Percentiles rank a stretch among this genome's conserved stretches.
phyloP scores from a whole-genome alignment of 2,888 invertebrate genomes.

The Tethea ocularis region DNA sequence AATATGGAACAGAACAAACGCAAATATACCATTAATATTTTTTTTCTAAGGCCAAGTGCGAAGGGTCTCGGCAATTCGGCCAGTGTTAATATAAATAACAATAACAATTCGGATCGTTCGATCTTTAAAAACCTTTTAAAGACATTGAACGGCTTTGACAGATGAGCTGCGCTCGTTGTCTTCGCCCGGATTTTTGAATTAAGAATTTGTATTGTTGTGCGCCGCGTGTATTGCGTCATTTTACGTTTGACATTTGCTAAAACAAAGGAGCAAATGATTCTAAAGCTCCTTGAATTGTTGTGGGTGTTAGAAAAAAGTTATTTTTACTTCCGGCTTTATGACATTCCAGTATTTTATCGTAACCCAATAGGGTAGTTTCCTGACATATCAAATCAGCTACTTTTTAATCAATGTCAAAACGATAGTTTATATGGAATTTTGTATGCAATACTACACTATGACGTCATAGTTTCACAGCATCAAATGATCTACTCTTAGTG shows the following conservation, averaged over 20 bases:
- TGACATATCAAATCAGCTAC: no score
- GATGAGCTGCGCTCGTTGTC: conserved; percentile 62
- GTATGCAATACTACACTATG: no score
- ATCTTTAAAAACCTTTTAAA: conserved; percentile 68
- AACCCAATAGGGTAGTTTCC: not conserved
- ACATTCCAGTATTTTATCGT: no score
- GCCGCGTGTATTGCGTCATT: conserved; percentile 16
- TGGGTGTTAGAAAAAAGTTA: not conserved
- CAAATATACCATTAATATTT: conserved; percentile 39
- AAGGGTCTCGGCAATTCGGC: conserved; percentile 74
- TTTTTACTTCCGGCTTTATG: not conserved
- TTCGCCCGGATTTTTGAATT: conserved; percentile 44
- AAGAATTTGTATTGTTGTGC: conserved; percentile 22
- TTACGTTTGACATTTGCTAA: conserved; percentile 8
- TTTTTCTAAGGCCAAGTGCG: conserved; percentile 68
- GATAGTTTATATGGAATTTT: no score
- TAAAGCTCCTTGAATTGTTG: not conserved
- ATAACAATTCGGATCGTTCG: conserved; percentile 69
- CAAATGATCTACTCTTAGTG: no score
- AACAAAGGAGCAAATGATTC: conserved; percentile 8
- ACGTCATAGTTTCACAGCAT: no score
- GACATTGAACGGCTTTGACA: conserved; percentile 76
- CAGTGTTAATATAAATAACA: conserved; percentile 80
- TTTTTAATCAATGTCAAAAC: no score
- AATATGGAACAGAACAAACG: conserved; percentile 46